phyloP scores from a whole-genome alignment of 2,888 invertebrate genomes.

The Plutella xylostella region DNA sequence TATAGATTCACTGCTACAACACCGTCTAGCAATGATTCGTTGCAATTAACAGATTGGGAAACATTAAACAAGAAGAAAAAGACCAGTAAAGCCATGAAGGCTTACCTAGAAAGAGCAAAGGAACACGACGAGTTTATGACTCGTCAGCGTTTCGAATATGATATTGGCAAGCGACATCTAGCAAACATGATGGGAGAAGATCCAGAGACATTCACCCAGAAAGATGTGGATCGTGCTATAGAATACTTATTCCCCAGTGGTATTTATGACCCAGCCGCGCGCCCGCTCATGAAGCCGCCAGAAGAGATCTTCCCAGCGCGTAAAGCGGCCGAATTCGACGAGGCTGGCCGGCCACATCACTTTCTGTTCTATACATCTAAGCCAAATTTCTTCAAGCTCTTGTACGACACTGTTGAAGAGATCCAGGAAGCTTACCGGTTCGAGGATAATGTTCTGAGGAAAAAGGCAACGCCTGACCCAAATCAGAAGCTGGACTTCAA shows the following conservation, averaged over 20 bases:
- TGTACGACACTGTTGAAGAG: constrained; percentile 82
- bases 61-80: constrained; percentile 65
- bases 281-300: constrained; percentile 92
- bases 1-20: background rate
- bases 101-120: constrained; percentile 85
- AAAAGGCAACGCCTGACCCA: constrained; percentile 71
- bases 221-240: constrained; percentile 89
- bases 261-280: constrained; percentile 83
- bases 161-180: constrained; percentile 93
- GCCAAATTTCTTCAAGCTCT: constrained; percentile 84
- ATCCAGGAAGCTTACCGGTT: constrained; percentile 74
- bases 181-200: constrained; percentile 99
- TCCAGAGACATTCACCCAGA: constrained; percentile 87
- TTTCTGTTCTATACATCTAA: constrained; percentile 91
- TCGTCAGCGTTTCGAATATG: constrained; percentile 81
- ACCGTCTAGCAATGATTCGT: background rate
- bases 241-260: constrained; percentile 97
- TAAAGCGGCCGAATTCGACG: constrained; percentile 92
- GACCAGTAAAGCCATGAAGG: constrained; percentile 89
- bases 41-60: constrained; percentile 44
- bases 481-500: constrained; percentile 60
- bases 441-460: constrained; percentile 77
- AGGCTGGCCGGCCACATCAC: constrained; percentile 90
- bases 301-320: constrained; percentile 84
- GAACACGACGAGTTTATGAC: constrained; percentile 88